Percentiles rank a stretch among this genome's conserved stretches.
Evolutionary conservation across 2,113 vertebrate species (phyloP).

Genomic region (Panthera uncia): DNA sequence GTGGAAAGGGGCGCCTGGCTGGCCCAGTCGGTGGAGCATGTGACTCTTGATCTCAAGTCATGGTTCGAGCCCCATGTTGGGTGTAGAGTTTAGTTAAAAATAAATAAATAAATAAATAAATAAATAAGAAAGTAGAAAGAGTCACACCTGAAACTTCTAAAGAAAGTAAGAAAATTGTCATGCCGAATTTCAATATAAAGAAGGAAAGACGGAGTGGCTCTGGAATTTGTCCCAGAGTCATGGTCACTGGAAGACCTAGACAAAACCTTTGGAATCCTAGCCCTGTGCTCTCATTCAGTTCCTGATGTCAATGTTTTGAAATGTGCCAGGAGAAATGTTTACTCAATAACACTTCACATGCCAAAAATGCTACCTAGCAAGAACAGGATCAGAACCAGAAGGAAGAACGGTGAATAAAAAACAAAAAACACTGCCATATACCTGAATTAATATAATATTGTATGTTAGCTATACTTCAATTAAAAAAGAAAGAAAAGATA

Average conservation of each 20-base stretch:
- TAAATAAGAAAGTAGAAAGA: neutral
- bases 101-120: too few species aligned
- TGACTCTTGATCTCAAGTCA: too few species aligned
- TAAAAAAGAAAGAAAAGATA: neutral
- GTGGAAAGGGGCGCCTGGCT: neutral
- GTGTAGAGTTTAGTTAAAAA: too few species aligned
- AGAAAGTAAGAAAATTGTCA: neutral
- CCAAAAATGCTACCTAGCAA: neutral
- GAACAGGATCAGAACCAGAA: conserved; percentile 28
- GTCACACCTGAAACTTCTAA: neutral
- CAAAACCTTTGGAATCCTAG: neutral
- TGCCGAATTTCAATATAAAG: neutral
- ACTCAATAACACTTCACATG: neutral
- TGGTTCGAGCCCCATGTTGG: too few species aligned
- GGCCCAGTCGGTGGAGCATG: too few species aligned
- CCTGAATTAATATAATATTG: neutral
- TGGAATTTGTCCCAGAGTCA: neutral
- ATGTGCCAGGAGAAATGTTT: neutral
- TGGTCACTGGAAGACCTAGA: neutral
- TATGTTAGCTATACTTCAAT: neutral
- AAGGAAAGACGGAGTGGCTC: neutral
- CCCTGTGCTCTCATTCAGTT: neutral
- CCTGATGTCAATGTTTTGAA: neutral
- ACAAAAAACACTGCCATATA: neutral
- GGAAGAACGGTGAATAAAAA: neutral